These are phyloP conservation scores for Megalonaias nervosa DNA, from an alignment of 1,140 invertebrate genomes.

Conservation along the genomic window DNA sequence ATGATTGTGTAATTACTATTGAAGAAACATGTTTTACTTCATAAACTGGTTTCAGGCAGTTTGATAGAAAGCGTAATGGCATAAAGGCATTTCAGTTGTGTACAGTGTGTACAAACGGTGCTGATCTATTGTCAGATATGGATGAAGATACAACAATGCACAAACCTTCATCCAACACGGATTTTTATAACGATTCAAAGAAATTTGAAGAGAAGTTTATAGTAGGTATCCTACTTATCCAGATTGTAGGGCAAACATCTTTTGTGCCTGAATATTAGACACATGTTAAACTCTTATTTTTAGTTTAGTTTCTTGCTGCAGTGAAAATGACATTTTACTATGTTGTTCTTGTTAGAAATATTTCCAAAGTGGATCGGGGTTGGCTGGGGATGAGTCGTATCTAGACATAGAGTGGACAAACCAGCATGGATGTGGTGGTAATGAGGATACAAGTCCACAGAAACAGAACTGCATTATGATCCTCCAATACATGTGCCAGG, in stretches of 20 bases:
- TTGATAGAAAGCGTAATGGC: too few species aligned
- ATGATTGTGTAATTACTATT: too few species aligned
- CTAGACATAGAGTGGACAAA: slow-evolving; percentile 69
- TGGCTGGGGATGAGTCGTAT: slow-evolving; percentile 47
- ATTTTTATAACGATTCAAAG: background rate
- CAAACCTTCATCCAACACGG: background rate
- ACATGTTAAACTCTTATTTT: too few species aligned
- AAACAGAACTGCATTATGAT: slow-evolving; percentile 69
- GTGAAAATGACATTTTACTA: too few species aligned
- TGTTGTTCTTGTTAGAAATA: slow-evolving; percentile 62
- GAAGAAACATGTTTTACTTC: too few species aligned
- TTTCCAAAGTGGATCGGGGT: slow-evolving; percentile 67
- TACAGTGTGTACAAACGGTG: background rate
- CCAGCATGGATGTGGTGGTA: slow-evolving; percentile 71
- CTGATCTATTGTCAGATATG: background rate
- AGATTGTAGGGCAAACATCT: too few species aligned
- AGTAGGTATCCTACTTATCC: too few species aligned
- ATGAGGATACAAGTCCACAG: slow-evolving; percentile 62
- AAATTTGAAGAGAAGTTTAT: background rate
- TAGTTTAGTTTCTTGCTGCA: too few species aligned
- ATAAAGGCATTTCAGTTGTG: background rate
- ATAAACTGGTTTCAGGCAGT: background rate
- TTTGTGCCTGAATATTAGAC: too few species aligned
- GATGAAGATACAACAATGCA: background rate
- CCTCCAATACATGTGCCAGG: slow-evolving; percentile 70